Evolutionary conservation across 2,113 vertebrate genomes (phyloP), one percentile per base, ranked within the genome.

Genomic region (Deroptyus accipitrinus): DNA sequence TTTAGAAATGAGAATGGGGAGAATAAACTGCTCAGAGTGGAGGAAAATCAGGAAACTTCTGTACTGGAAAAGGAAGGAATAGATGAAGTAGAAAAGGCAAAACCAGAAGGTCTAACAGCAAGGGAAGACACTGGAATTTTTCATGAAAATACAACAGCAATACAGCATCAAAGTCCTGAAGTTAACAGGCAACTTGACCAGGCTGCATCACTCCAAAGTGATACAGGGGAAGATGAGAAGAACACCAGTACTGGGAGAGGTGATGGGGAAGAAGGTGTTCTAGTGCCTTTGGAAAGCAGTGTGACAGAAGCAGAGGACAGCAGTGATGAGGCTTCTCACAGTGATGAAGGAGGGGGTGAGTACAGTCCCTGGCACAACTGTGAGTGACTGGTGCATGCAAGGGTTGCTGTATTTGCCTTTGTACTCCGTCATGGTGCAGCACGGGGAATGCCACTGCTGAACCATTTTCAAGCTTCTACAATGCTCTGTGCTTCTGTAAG

Each of bases 331-430:
- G 7, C 23, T 69, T 14, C 13, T 41, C 19, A 63, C 76, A 54
- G 55, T 33, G 92, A 95, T 1, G 15, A 83, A 39, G 92, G 61
- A 85, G 97, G 91, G 80, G 98, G 98, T 99, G 97, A 99, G 99
- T 98, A 93, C 19, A 30, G 84, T 35, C 62, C 41, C 25, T 13
- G 15, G 69, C 41, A 35, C 6, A 54, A 15, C 77, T 39, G 67
- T 79, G 69, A 22, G 64, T 51, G 79, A 28, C 41, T n/a, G 7
- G 19, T 88, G 92, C 84, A 19, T 75, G 92, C 63, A 67, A 48
- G 66, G 10, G 77, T 39, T 57, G 52, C 46, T 75, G 46, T 5
- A 0, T 46, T 59, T 59, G 52, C 61, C 54, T 18, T 17, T 11
- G 28, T 3, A 1, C 33, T 48, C 52, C 2, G 54, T 33, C 42